Evolutionary conservation across 2,113 vertebrate species (phyloP).

Genomic region (Limnothrissa miodon): DNA sequence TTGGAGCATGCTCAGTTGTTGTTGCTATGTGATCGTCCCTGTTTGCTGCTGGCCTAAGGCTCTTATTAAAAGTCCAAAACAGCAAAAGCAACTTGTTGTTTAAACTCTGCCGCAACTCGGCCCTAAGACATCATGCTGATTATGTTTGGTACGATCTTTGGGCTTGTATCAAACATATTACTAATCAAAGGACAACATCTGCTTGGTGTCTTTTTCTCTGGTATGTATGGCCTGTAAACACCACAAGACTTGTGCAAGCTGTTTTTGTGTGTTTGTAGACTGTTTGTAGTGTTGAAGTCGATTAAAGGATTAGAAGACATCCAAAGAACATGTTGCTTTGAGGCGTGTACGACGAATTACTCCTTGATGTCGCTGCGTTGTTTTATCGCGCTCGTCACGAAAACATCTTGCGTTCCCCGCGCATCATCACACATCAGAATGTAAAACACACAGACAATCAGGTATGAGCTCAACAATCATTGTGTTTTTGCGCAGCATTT

Average conservation of each 20-base stretch:
- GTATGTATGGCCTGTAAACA: neutral
- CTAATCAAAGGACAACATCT: neutral
- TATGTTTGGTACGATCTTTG: neutral
- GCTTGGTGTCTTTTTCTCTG: neutral
- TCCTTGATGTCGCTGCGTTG: neutral
- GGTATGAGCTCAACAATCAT: neutral
- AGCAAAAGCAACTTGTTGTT: neutral
- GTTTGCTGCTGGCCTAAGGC: neutral
- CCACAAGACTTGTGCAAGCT: neutral
- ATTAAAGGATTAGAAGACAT: neutral
- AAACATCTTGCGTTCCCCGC: neutral
- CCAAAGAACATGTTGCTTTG: too few species aligned
- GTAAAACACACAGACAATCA: neutral
- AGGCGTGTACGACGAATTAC: neutral
- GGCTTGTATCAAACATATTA: neutral
- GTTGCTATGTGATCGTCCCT: neutral
- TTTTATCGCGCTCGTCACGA: neutral
- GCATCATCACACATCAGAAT: neutral
- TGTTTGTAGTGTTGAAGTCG: too few species aligned
- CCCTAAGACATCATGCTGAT: neutral
- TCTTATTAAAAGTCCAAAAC: neutral
- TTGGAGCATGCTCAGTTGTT: neutral
- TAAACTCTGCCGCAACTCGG: neutral
- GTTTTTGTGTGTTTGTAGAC: neutral
- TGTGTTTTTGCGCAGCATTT: neutral